Conservation (phyloP, 2,888 invertebrate genomes). For the Pheosia tremula region DNA sequence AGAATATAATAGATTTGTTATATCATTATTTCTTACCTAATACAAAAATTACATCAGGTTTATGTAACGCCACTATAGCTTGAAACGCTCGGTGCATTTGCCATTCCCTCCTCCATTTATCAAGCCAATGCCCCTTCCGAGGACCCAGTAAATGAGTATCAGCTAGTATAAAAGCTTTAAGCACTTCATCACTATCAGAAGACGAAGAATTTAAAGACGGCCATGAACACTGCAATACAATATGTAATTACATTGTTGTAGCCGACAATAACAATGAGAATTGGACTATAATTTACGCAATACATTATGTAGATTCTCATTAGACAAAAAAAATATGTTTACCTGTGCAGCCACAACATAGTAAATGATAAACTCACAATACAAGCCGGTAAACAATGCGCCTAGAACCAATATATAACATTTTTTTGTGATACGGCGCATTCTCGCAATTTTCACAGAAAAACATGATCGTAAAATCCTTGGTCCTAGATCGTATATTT, state of each 20-base stretch:
- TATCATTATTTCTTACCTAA: conserved; percentile 84
- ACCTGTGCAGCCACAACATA: conserved; percentile 68
- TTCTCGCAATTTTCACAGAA: conserved; percentile 41
- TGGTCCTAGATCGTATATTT: not conserved
- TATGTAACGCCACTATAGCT: conserved; percentile 90
- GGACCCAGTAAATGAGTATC: conserved; percentile 97
- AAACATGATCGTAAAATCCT: conserved; percentile 8
- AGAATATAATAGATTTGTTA: no score
- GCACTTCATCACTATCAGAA: conserved; percentile 64
- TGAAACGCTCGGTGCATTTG: conserved; percentile 98
- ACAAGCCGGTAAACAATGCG: conserved; percentile 53
- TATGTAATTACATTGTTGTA: conserved; percentile 8
- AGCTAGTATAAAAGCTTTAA: conserved; percentile 92
- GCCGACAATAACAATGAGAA: no score
- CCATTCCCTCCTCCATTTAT: conserved; percentile 97
- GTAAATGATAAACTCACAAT: conserved; percentile 72
- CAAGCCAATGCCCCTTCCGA: conserved; percentile 96
- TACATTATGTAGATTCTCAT: not conserved
- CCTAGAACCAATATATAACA: conserved; percentile 52
- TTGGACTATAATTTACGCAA: no score
- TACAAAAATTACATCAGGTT: conserved; percentile 95
- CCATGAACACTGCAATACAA: conserved; percentile 88
- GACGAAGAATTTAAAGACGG: conserved; percentile 72
- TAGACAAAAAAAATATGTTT: conserved; percentile 22
- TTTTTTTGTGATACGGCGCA: conserved; percentile 62